phyloP scores from a whole-genome alignment of 2,797 vertebrate genomes.

The Anabas testudineus region DNA sequence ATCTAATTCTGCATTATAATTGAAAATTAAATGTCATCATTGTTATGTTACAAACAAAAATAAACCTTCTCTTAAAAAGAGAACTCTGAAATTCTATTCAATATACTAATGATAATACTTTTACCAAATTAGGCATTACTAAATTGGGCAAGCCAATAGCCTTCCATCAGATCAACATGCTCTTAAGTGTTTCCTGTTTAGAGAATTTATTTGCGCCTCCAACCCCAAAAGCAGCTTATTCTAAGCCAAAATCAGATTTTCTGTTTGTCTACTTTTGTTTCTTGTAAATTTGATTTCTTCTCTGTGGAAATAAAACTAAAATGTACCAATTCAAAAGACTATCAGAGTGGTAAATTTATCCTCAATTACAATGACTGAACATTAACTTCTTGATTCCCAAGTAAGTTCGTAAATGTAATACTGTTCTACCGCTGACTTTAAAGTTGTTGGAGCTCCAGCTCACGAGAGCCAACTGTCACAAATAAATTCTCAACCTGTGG shows the following conservation, averaged over 20 bases:
- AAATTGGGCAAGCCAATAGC: conserved; percentile 40
- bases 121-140: conserved; percentile 52
- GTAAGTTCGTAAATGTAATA: conserved; percentile 31
- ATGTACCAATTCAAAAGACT: conserved; percentile 16
- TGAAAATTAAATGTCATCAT: conserved; percentile 36
- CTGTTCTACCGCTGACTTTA: conserved; percentile 44
- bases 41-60: conserved; percentile 47
- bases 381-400: conserved; percentile 32
- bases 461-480: conserved; percentile 21
- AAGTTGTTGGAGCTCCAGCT: conserved; percentile 21
- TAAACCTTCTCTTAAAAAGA: conserved; percentile 27
- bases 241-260: conserved; percentile 25
- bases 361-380: conserved; percentile 43
- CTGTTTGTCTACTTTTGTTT: background rate
- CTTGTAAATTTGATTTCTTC: conserved; percentile 18
- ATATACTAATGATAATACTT: conserved; percentile 49
- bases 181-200: conserved; percentile 29
- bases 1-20: conserved; percentile 41
- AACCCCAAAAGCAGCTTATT: background rate
- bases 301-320: conserved; percentile 24
- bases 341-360: conserved; percentile 31
- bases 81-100: conserved; percentile 44
- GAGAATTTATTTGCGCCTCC: conserved; percentile 21
- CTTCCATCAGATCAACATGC: conserved; percentile 61
- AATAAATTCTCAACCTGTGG: conserved; percentile 58